Evolutionary conservation across 2,113 vertebrate species (phyloP).

Genomic region (Peromyscus leucopus): DNA sequence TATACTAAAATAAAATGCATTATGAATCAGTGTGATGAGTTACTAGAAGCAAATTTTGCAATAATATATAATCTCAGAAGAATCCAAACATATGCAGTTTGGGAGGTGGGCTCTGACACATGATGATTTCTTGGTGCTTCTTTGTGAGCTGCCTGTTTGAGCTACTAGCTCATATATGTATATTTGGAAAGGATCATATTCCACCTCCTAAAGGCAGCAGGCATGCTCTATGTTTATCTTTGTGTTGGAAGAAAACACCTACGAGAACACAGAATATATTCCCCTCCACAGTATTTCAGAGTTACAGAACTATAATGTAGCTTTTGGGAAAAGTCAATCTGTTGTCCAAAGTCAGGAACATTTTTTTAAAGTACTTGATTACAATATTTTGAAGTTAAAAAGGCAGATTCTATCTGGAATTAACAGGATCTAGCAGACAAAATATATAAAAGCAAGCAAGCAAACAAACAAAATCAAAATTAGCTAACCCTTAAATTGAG

Average conservation of each 20-base stretch:
- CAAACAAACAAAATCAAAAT: background rate
- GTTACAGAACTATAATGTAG: background rate
- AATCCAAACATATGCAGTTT: background rate
- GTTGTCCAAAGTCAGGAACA: background rate
- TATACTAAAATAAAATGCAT: background rate
- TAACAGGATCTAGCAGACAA: background rate
- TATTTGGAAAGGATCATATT: background rate
- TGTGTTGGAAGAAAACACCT: slow-evolving; percentile 49
- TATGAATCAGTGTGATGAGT: background rate
- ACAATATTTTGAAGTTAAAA: slow-evolving; percentile 30
- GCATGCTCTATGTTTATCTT: background rate
- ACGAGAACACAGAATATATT: slow-evolving; percentile 17
- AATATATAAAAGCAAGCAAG: background rate
- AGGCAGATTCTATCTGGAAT: slow-evolving; percentile 40
- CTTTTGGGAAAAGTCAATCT: background rate
- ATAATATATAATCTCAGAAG: background rate
- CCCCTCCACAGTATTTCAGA: slow-evolving; percentile 10
- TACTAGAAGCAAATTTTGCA: slow-evolving; percentile 26
- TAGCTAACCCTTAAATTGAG: background rate
- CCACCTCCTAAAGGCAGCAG: background rate
- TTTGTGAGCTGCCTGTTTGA: background rate
- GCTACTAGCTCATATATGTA: background rate
- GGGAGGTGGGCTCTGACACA: background rate
- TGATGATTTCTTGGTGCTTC: background rate
- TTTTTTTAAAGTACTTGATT: slow-evolving; percentile 51